phyloP scores from a whole-genome alignment of 2,888 invertebrate species.

The Heliconius aoede region DNA sequence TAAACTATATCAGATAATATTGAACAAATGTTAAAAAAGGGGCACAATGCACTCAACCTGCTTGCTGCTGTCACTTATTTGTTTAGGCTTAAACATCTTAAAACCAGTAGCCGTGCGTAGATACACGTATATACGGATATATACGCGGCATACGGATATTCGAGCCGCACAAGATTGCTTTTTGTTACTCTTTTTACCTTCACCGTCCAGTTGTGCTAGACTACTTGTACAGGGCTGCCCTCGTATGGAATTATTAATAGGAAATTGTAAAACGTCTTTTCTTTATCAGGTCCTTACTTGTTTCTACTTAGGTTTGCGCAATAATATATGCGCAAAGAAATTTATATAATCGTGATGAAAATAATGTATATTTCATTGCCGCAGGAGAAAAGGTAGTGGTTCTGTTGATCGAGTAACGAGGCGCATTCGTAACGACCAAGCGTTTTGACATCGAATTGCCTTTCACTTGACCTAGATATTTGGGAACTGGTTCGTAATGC shows the following conservation, averaged over 20 bases:
- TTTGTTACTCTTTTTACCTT: slow-evolving; percentile 75
- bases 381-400: slow-evolving; percentile 37
- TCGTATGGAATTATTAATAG: slow-evolving; percentile 11
- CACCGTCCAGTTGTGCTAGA: slow-evolving; percentile 73
- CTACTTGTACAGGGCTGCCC: slow-evolving; percentile 52
- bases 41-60: slow-evolving; percentile 76
- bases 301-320: neutral
- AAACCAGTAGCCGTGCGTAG: slow-evolving; percentile 79
- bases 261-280: slow-evolving; percentile 12
- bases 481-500: slow-evolving; percentile 79
- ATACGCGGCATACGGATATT: slow-evolving; percentile 57
- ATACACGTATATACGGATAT: slow-evolving; percentile 69
- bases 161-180: slow-evolving; percentile 66
- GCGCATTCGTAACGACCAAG: slow-evolving; percentile 60
- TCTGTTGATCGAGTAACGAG: slow-evolving; percentile 48
- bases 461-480: slow-evolving; percentile 83
- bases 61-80: slow-evolving; percentile 81
- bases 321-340: neutral
- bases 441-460: slow-evolving; percentile 76
- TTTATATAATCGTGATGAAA: neutral
- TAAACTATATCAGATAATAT: slow-evolving; percentile 79
- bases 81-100: slow-evolving; percentile 78
- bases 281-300: neutral
- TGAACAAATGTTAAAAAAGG: slow-evolving; percentile 76
- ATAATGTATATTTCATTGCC: slow-evolving; percentile 16